Evolutionary conservation across 2,888 invertebrate species (phyloP), one percentile per base, ranked within the genome.

Genomic region (Cosmia trapezina): DNA sequence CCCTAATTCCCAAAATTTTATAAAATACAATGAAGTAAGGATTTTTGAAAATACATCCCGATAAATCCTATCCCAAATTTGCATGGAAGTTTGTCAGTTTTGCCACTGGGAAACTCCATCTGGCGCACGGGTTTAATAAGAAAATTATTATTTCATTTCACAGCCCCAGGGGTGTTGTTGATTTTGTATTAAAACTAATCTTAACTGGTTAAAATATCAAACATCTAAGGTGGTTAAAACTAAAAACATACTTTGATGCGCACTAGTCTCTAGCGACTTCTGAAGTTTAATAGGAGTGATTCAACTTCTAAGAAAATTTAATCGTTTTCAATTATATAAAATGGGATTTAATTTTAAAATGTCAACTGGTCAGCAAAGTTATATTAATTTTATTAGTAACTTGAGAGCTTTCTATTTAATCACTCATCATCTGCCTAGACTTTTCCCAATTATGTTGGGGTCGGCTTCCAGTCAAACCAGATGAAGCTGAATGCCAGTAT

Each of bases 121-220:
- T 14, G 17, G 17, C 17, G 14, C 17, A 47, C 5, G 14, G 45
- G 5, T 45, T 45, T 28, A 28, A 6, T 17, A 47, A 47, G 3
- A 49, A 8, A 49, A 19, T 47, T 19, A 49, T 3, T 45, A 45
- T 17, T 64, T 64, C 9, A 54, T 3, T 41, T 0, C 8, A 28
- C 9, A 19, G 8, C 14, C 49, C 60, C 61, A 19, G 28, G 41
- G 5, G 75, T 54, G 41, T 60, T 54, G 41, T 60, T 43, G 33
- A 49, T 53, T 78, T 70, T 53, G 22, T 62, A 72, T 49, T 53
- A 78, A 78, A 73, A 59, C 49, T 60, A 62, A 78, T 73, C 47
- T 4, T 33, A 47, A 56, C 45, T 64, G 8, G 28, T 57, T 81
- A 12, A 71, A 77, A 56, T 60, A 81, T 60, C 56, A 72, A 72